Conservation (phyloP, 2,113 vertebrate genomes). For the Cebus imitator region DNA sequence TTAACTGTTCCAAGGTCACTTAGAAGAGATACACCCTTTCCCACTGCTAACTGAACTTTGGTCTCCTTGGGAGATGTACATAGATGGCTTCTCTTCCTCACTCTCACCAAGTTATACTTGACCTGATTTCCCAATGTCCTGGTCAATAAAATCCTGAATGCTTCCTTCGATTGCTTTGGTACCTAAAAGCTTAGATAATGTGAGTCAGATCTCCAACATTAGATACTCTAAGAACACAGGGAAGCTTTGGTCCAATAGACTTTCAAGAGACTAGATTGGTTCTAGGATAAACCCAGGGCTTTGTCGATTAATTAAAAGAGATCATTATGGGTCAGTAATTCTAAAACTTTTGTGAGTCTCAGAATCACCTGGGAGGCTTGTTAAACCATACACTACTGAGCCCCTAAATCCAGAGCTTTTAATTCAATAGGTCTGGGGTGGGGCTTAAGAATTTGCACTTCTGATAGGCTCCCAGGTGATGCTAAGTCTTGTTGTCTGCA, state of each 20-base stretch:
- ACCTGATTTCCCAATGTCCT: neutral
- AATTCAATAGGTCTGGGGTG: neutral
- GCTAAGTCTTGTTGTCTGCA: neutral
- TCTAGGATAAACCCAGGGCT: neutral
- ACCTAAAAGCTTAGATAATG: neutral
- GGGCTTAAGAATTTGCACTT: neutral
- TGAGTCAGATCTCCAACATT: neutral
- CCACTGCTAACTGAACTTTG: neutral
- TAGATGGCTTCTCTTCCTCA: neutral
- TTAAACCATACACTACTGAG: neutral
- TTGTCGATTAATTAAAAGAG: neutral
- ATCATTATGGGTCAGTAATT: neutral
- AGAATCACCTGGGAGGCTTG: neutral
- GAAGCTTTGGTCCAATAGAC: neutral
- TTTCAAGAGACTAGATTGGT: neutral
- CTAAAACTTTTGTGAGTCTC: neutral
- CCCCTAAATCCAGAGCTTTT: neutral
- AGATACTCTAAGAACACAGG: neutral
- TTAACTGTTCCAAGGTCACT: neutral
- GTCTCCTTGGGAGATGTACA: neutral
- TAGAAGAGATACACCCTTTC: neutral
- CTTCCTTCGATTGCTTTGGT: neutral
- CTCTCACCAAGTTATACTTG: rapidly evolving
- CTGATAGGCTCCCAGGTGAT: neutral
- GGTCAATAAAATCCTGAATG: neutral